Evolutionary conservation across 2,113 vertebrate genomes (phyloP).

Genomic region (Dasyurus viverrinus): DNA sequence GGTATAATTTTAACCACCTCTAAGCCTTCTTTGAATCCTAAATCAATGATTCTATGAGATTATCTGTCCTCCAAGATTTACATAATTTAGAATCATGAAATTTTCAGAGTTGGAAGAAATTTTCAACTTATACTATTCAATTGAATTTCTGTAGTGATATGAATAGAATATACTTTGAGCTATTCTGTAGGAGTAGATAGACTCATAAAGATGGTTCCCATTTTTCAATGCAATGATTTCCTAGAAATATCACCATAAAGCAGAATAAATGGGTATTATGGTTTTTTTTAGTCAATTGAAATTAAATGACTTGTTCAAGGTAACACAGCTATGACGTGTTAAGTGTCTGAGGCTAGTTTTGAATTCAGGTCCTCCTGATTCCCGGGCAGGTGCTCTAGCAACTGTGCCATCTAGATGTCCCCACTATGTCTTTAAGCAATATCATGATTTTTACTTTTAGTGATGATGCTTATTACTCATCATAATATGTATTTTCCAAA

Average conservation of each 20-base stretch:
- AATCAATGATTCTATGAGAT: background rate
- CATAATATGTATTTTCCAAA: background rate
- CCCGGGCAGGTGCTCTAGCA: too few species aligned
- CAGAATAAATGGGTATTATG: background rate
- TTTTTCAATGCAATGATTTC: background rate
- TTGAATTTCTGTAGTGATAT: background rate
- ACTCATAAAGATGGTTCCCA: background rate
- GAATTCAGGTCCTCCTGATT: too few species aligned
- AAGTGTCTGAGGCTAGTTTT: too few species aligned
- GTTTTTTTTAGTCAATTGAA: too few species aligned
- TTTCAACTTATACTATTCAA: background rate
- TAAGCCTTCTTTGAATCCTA: background rate
- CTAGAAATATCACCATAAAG: background rate
- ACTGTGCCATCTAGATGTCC: too few species aligned
- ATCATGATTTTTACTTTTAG: background rate
- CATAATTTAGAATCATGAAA: background rate
- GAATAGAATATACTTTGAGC: background rate
- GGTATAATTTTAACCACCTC: background rate
- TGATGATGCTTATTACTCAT: background rate
- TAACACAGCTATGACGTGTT: too few species aligned
- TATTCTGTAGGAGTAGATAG: background rate
- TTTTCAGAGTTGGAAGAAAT: background rate
- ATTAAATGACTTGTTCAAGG: too few species aligned
- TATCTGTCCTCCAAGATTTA: background rate
- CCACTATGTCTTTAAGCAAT: background rate